Evolutionary conservation across 2,113 vertebrate genomes (phyloP).

Genomic region (Parus major): DNA sequence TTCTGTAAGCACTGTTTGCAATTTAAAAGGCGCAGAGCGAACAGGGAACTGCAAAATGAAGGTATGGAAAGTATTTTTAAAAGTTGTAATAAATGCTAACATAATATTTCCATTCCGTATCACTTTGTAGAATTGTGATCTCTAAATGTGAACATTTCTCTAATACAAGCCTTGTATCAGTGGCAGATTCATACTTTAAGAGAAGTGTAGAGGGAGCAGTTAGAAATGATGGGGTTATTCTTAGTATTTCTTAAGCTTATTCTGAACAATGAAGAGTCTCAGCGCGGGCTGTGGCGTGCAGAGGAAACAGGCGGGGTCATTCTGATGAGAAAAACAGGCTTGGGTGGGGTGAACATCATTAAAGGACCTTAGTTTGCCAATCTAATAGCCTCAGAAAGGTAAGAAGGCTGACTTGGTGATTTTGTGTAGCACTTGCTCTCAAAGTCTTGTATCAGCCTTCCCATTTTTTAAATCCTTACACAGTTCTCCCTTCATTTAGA

Average conservation of each 20-base stretch:
- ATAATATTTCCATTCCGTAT: neutral
- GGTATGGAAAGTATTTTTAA: neutral
- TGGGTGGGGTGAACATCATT: constrained; percentile 49
- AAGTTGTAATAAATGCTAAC: rapidly evolving
- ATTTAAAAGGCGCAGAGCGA: neutral
- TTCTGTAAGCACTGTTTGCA: neutral
- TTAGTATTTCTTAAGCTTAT: constrained; percentile 16
- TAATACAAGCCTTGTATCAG: neutral
- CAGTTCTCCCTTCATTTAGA: neutral
- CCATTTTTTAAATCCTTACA: neutral
- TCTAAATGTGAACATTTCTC: neutral
- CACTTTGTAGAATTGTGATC: neutral
- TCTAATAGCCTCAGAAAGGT: constrained; percentile 1
- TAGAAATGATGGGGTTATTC: neutral
- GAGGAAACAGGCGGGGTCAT: constrained; percentile 56
- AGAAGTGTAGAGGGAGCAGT: neutral
- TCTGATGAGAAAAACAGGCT: constrained; percentile 61
- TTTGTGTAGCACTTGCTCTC: neutral
- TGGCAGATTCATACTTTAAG: neutral
- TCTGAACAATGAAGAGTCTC: neutral
- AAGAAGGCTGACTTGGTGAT: neutral
- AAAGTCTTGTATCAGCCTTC: neutral
- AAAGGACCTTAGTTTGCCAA: constrained; percentile 19
- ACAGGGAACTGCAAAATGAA: neutral
- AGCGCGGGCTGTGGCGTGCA: neutral